Evolutionary conservation across 53 echinoderm and acorn worm species (phyloP).

Genomic region (Crossaster papposus): DNA sequence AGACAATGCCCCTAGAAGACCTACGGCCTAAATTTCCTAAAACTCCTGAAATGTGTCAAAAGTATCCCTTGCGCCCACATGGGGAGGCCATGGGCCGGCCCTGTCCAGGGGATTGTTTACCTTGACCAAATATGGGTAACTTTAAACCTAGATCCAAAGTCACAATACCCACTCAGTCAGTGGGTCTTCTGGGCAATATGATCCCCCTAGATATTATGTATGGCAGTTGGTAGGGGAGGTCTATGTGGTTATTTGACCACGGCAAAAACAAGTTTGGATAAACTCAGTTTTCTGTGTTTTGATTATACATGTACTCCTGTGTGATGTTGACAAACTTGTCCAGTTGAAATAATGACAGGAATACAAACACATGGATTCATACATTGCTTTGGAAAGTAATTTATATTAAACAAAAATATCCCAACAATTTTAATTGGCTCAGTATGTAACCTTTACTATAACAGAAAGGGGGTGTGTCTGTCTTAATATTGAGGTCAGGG

Average conservation of each 20-base stretch:
- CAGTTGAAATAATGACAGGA: no score
- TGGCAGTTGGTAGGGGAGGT: neutral
- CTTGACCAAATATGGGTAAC: slow-evolving; percentile 31
- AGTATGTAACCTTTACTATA: slow-evolving; percentile 16
- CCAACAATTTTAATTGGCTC: slow-evolving; percentile 22
- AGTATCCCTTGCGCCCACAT: neutral
- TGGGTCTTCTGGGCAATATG: neutral
- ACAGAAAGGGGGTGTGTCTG: neutral
- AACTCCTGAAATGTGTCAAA: neutral
- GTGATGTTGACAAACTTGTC: no score
- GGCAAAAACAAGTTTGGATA: neutral
- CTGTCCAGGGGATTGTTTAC: slow-evolving; percentile 38
- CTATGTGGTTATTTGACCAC: neutral
- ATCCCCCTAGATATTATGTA: slow-evolving; percentile 5
- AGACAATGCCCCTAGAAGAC: neutral
- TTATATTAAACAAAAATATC: neutral
- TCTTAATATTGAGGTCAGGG: slow-evolving; percentile 30
- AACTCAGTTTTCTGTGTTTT: neutral
- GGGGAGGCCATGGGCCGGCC: neutral
- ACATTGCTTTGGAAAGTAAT: neutral
- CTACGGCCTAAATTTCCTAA: neutral
- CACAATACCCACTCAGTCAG: neutral
- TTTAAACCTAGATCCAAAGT: neutral
- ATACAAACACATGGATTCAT: neutral
- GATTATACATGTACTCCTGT: neutral